Evolutionary conservation across 1,140 invertebrate genomes (phyloP).

Genomic region (Hetaerina americana): DNA sequence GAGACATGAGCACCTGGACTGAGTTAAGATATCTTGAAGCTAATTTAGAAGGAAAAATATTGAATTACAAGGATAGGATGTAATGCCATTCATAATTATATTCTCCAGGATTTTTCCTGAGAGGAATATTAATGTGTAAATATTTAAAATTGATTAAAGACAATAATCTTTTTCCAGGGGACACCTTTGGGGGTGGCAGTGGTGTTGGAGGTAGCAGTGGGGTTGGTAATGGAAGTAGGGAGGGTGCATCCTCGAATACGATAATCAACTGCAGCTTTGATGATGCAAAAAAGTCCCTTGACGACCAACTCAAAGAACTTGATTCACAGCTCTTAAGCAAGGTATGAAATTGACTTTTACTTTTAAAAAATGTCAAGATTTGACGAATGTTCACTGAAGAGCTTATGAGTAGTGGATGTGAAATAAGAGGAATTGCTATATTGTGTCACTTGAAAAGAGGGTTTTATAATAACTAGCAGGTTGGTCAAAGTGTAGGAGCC

Average conservation of each 20-base stretch:
- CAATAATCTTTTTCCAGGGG: neutral
- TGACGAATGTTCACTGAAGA: neutral
- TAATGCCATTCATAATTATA: no score
- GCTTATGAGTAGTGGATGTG: neutral
- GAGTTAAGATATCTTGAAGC: no score
- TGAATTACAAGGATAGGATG: no score
- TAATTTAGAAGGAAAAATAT: no score
- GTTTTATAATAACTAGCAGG: no score
- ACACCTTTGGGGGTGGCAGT: neutral
- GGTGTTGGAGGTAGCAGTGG: neutral
- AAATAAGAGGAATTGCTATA: neutral
- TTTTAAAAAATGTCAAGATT: neutral
- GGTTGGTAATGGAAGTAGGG: neutral
- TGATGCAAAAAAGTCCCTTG: neutral
- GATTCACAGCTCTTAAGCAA: neutral
- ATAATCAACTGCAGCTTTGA: neutral
- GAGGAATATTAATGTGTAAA: no score
- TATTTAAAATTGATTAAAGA: no score
- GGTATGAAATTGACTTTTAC: neutral
- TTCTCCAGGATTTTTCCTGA: no score
- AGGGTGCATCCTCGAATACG: neutral
- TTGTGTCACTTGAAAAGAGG: no score
- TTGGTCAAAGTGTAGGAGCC: no score
- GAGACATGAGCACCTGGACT: no score
- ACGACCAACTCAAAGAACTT: neutral